phyloP scores from a whole-genome alignment of 2,113 vertebrate genomes.

The Toxotes chatareus region DNA sequence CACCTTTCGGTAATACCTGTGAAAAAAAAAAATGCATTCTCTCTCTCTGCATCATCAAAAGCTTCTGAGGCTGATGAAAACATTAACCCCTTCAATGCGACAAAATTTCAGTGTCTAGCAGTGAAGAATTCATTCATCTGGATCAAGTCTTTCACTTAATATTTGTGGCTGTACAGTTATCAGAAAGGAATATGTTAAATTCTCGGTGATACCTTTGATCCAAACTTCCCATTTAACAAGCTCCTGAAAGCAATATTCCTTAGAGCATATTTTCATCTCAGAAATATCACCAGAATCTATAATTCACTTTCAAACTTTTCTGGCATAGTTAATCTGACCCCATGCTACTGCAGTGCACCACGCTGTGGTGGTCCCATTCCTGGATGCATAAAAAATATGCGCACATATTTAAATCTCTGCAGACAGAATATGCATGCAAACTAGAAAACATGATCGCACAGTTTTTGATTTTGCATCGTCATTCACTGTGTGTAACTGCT shows the following conservation, averaged over 20 bases:
- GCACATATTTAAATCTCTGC: conserved; percentile 28
- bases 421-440: conserved; percentile 13
- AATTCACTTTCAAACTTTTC: conserved; percentile 22
- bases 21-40: not conserved
- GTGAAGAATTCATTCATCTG: conserved; percentile 20
- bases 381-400: conserved; percentile 2
- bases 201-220: conserved; percentile 36
- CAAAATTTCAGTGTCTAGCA: not conserved
- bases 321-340: not conserved
- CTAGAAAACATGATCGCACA: not conserved
- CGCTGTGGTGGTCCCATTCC: conserved; percentile 3
- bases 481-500: conserved; percentile 36
- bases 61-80: conserved; percentile 6
- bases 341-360: not conserved
- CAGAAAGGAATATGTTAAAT: conserved; percentile 34
- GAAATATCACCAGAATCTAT: conserved; percentile 25
- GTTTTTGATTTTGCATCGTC: not conserved
- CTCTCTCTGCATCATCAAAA: not conserved
- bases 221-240: conserved; percentile 31
- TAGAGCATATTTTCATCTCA: conserved; percentile 22
- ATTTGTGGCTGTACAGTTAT: conserved; percentile 4
- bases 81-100: not conserved
- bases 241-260: conserved; percentile 25
- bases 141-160: conserved; percentile 18
- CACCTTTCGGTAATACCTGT: not conserved